phyloP scores from a whole-genome alignment of 1,140 invertebrate genomes.

The Drosophila ogumai region DNA sequence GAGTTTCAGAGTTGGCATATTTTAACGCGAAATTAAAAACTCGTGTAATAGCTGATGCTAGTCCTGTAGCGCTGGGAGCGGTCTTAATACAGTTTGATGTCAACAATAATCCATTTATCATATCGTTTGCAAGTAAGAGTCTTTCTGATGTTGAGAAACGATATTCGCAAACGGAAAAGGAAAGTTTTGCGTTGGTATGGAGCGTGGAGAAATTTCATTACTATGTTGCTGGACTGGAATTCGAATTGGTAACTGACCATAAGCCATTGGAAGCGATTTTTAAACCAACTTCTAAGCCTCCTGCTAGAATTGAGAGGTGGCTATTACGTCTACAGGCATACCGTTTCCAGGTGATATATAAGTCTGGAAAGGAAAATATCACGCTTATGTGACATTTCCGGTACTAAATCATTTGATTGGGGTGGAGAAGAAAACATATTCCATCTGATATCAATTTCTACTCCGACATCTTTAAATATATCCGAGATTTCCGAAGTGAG shows the following conservation, averaged over 20 bases:
- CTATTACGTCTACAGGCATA: too few relatives aligned
- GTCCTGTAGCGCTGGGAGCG: constrained; percentile 2
- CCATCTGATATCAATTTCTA: not conserved
- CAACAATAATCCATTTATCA: not conserved
- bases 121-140: constrained; percentile 4
- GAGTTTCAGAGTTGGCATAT: too few relatives aligned
- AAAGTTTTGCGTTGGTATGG: not conserved
- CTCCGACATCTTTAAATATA: constrained; percentile 10
- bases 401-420: not conserved
- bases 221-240: too few relatives aligned
- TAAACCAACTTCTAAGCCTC: too few relatives aligned
- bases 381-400: too few relatives aligned
- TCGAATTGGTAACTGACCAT: too few relatives aligned
- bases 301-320: too few relatives aligned
- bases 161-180: not conserved
- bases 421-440: not conserved
- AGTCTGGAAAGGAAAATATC: too few relatives aligned
- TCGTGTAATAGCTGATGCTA: constrained; percentile 3
- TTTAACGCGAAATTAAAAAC: not conserved
- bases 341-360: too few relatives aligned
- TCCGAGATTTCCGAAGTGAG: constrained; percentile 6
- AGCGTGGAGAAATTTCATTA: not conserved
- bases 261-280: too few relatives aligned
- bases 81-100: constrained; percentile 1
- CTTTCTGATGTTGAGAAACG: too few relatives aligned